Evolutionary conservation across 2,113 vertebrate genomes (phyloP), one percentile per base, ranked within the genome.

Genomic region (Bubo blakistoni): DNA sequence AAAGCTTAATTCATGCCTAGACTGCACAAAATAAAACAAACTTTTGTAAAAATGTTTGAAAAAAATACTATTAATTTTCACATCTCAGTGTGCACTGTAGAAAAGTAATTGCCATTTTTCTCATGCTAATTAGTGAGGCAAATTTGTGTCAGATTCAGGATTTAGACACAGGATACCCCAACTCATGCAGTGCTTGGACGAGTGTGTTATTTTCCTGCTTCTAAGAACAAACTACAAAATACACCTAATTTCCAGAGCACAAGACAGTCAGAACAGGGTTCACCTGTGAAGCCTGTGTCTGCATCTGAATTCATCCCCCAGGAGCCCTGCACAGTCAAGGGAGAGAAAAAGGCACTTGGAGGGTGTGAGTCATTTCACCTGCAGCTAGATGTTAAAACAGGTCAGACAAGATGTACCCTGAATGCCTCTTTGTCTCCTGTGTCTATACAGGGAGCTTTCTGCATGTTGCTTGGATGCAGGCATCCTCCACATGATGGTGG

Each of bases 341-440:
- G 30, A 92, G 21, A 69, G 40, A 74, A 82, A 85, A 90, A 85
- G 57, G 76, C 47, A 46, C 81, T 83, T 24, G 87, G 85, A 77
- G 54, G 36, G 17, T 46, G 66, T 95, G 96, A 97, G 85, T 96
- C 90, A 95, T 90, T 72, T 51, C 87, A 95, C 96, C 94, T 92
- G 94, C 92, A 96, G 93, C 54, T 72, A 58, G 74, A 86, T 70
- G 94, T 65, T 77, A 80, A 73, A 93, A 32, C 66, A 93, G 85
- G 93, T 86, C 90, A 93, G 84, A 90, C 36, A 54, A 80, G 74
- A 78, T 72, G 70, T 80, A 54, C 62, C 70, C 62, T 73, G 57
- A 40, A 51, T 27, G 66, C 57, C 73, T 49, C 47, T 34, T 82
- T 80, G 81, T 46, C 94, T 80, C 54, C 65, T 3, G 7, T 61